phyloP scores from a whole-genome alignment of 2,888 invertebrate genomes.

The Tenthredo mesomela region DNA sequence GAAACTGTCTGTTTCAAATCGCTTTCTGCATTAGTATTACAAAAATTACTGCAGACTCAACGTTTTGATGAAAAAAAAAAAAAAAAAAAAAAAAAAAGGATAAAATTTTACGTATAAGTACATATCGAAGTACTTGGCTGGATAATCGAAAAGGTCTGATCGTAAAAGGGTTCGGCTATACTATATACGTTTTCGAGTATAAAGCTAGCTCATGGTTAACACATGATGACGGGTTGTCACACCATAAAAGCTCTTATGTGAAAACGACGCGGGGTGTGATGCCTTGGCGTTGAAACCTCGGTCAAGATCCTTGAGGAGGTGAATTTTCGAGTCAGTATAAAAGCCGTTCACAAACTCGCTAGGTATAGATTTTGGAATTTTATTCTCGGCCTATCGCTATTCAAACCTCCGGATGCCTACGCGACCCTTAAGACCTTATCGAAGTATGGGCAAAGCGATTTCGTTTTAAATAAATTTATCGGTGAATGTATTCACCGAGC shows the following conservation, averaged over 20 bases:
- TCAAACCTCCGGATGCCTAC: constrained; percentile 16
- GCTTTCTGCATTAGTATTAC: no score
- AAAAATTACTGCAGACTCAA: not conserved
- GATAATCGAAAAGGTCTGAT: constrained; percentile 44
- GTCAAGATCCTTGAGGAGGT: constrained; percentile 64
- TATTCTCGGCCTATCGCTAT: not conserved
- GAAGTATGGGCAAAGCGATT: constrained; percentile 57
- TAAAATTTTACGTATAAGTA: not conserved
- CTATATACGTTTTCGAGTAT: not conserved
- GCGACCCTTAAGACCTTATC: constrained; percentile 10
- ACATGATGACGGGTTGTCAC: constrained; percentile 70
- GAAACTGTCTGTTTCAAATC: not conserved
- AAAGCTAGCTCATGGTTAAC: constrained; percentile 70
- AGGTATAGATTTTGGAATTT: constrained; percentile 55
- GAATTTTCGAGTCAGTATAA: constrained; percentile 60
- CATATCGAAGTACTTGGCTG: not conserved
- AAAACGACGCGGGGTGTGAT: constrained; percentile 59
- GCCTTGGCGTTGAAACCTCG: constrained; percentile 60
- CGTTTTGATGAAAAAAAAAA: not conserved
- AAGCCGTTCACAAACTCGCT: constrained; percentile 58
- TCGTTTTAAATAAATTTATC: constrained; percentile 60
- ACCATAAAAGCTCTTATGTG: constrained; percentile 69
- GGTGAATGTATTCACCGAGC: constrained; percentile 37
- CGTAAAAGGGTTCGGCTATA: constrained; percentile 60
- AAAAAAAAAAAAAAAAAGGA: no score